Conservation (phyloP, 2,113 vertebrate genomes). For the Nanorana parkeri region DNA sequence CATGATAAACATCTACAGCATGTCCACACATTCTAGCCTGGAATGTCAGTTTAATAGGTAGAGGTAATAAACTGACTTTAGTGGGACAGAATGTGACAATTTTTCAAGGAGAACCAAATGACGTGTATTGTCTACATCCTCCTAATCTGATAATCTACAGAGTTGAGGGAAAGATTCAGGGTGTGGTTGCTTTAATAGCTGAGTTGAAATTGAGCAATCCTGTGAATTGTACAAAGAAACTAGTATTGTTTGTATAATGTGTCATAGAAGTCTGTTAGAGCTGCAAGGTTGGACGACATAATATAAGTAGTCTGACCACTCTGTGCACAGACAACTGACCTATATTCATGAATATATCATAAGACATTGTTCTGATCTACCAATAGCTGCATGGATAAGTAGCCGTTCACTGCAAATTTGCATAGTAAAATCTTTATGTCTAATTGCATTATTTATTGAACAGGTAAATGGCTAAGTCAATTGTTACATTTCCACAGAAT, state of each 20-base stretch:
- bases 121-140: constrained; percentile 13
- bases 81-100: neutral
- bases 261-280: neutral
- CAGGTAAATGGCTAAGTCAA: too few relatives aligned
- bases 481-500: too few relatives aligned
- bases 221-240: neutral
- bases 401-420: too few relatives aligned
- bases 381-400: too few relatives aligned
- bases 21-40: neutral
- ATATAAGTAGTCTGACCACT: too few relatives aligned
- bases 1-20: neutral
- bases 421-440: too few relatives aligned
- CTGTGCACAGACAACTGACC: too few relatives aligned
- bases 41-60: neutral
- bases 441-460: too few relatives aligned
- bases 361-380: too few relatives aligned
- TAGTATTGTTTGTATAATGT: neutral
- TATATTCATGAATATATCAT: too few relatives aligned
- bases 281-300: neutral
- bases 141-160: constrained; percentile 43
- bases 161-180: constrained; percentile 11
- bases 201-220: neutral
- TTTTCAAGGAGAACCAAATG: neutral
- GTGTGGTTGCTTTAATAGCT: constrained; percentile 36
- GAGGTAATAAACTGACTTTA: neutral